Evolutionary conservation across 2,113 vertebrate genomes (phyloP), one percentile per base, ranked within the genome.

Genomic region (Leucosticte australis): DNA sequence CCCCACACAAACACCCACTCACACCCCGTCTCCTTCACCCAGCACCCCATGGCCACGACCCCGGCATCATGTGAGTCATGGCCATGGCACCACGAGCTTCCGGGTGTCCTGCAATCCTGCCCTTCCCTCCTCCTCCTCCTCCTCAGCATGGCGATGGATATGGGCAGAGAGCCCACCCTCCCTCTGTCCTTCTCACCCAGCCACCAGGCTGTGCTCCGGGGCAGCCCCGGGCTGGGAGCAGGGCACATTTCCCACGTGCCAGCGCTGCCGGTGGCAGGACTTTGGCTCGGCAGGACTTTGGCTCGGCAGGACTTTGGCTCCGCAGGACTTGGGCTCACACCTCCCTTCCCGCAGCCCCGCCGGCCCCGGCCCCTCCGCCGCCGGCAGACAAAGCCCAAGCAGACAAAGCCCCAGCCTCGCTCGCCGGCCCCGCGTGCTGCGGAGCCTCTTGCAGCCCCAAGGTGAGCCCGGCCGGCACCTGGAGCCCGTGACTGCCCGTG

Each of bases 351-450:
- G 6, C 21, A 33, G 47, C 81, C 57, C 52, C 16, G 2, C 5
- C 49, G 4, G 52, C 75, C 89, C 68, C 57, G 9, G 50, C 79
- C 31, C 44, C 8, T 10, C 31, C 0, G 12, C 82, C 11, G 9
- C 39, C 6, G 3, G 42, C 83, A 93, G 30, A 95, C 94, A 96
- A 96, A 96, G 94, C 94, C 89, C 89, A 26, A 18, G 18, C 68
- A 87, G 5, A 95, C 94, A 96, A 96, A 94, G 94, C 59, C 64
- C 2, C 92, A 47, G 39, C 56, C 85, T 67, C 92, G 60, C 94
- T 56, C 7, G 18, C 86, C 0, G 16, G 71, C 95, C 92, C 86
- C 42, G n/a, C 9, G 2, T 33, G 84, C 1, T 5, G 65, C 77
- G 84, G 15, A 91, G 79, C 77, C 71, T 35, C 22, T 2, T 0